Conservation (phyloP, 2,797 vertebrate genomes). For the Macropus fuliginosus region DNA sequence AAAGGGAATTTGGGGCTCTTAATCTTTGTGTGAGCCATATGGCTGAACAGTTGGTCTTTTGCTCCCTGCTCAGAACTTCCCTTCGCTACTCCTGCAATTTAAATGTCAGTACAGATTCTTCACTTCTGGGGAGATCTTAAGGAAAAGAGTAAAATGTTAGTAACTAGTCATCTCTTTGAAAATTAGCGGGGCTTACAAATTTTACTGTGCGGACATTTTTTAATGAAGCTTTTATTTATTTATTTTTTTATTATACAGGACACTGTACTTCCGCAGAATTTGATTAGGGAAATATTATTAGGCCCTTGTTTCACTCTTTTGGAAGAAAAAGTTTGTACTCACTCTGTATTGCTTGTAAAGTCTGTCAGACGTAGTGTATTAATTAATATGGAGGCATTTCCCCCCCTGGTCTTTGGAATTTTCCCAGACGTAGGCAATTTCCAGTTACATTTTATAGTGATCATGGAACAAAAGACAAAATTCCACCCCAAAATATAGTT, state of each 20-base stretch:
- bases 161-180: conserved; percentile 34
- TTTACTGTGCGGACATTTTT: neutral
- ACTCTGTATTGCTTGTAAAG: neutral
- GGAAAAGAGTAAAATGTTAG: conserved; percentile 5
- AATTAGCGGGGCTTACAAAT: conserved; percentile 18
- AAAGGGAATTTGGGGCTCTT: neutral
- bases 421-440: neutral
- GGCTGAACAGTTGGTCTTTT: conserved; percentile 8
- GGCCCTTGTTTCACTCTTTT: neutral
- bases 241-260: neutral
- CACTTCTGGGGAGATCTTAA: conserved; percentile 16
- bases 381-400: neutral
- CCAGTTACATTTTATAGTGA: neutral
- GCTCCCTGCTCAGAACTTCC: neutral
- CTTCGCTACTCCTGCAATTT: neutral
- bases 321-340: neutral
- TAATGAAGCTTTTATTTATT: neutral
- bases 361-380: neutral
- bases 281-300: neutral
- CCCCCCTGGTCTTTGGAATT: neutral
- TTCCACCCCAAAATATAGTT: neutral
- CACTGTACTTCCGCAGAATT: neutral
- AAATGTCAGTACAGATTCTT: conserved; percentile 21
- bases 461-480: neutral
- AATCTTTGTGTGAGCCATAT: neutral